These are phyloP conservation scores for Thymelicus acteon DNA, from an alignment of 2,888 invertebrate species.

Conservation along the genomic window DNA sequence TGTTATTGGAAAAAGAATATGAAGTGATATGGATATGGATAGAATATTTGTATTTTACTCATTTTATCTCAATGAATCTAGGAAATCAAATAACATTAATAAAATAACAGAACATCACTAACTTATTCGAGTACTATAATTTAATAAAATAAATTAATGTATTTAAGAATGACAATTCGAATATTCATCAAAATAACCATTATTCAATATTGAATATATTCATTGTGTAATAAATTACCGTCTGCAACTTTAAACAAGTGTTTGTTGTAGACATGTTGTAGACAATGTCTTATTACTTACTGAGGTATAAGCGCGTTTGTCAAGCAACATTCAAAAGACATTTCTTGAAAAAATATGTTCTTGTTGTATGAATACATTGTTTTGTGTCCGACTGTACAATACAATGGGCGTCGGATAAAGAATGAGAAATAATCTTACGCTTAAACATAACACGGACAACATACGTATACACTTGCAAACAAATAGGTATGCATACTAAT, in stretches of 20 bases:
- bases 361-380: conserved; percentile 32
- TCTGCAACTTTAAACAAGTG: conserved; percentile 16
- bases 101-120: too few relatives aligned
- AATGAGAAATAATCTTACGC: conserved; percentile 34
- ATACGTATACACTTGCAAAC: background rate
- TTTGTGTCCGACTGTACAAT: conserved; percentile 32
- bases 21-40: too few relatives aligned
- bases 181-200: too few relatives aligned
- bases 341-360: conserved; percentile 22
- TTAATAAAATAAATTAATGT: too few relatives aligned
- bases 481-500: background rate
- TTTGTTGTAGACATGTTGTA: conserved; percentile 15
- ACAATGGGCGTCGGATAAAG: conserved; percentile 30
- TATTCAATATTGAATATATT: background rate
- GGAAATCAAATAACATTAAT: too few relatives aligned
- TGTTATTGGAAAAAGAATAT: too few relatives aligned
- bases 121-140: too few relatives aligned
- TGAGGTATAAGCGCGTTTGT: conserved; percentile 20
- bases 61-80: too few relatives aligned
- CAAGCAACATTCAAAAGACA: conserved; percentile 19
- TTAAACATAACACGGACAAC: conserved; percentile 20
- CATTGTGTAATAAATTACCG: conserved; percentile 4
- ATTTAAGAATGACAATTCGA: too few relatives aligned
- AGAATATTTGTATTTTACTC: too few relatives aligned
- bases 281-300: conserved; percentile 25